phyloP scores from a whole-genome alignment of 2,888 invertebrate genomes.

The Tetranychus piercei region DNA sequence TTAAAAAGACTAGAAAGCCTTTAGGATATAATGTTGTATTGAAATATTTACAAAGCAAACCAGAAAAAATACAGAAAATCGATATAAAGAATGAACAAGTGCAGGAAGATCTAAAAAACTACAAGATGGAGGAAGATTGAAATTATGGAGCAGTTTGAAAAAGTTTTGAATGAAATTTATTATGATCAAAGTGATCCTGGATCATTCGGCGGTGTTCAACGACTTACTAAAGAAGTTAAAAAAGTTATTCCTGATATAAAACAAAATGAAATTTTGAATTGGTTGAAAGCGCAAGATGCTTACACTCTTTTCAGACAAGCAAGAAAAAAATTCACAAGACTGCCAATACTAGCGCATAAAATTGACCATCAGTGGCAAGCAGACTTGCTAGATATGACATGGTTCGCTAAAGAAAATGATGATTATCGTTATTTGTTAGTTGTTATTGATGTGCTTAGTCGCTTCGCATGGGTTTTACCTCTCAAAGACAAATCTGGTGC shows the following conservation, averaged over 20 bases:
- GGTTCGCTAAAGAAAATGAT: conserved; percentile 23
- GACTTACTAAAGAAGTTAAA: not conserved
- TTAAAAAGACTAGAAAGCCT: too few relatives aligned
- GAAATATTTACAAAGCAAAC: too few relatives aligned
- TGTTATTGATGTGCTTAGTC: conserved; percentile 27
- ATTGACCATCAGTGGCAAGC: conserved; percentile 27
- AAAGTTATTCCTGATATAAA: not conserved
- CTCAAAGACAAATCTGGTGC: conserved; percentile 25
- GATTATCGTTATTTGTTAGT: conserved; percentile 26
- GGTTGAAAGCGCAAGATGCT: conserved; percentile 4
- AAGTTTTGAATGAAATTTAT: conserved; percentile 10
- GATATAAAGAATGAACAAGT: too few relatives aligned
- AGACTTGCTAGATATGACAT: conserved; percentile 25
- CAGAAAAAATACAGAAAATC: too few relatives aligned
- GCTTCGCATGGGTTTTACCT: conserved; percentile 26
- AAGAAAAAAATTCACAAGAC: conserved; percentile 10
- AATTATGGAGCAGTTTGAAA: not conserved
- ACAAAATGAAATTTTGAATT: not conserved
- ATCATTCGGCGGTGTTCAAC: not conserved
- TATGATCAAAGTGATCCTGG: conserved; percentile 5
- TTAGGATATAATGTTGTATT: too few relatives aligned
- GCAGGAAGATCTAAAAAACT: too few relatives aligned
- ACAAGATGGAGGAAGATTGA: too few relatives aligned
- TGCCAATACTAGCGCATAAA: conserved; percentile 19
- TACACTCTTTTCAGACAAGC: conserved; percentile 16